These are phyloP conservation scores for Colletes latitarsis DNA, from an alignment of 1,140 invertebrate species.

Conservation along the genomic window DNA sequence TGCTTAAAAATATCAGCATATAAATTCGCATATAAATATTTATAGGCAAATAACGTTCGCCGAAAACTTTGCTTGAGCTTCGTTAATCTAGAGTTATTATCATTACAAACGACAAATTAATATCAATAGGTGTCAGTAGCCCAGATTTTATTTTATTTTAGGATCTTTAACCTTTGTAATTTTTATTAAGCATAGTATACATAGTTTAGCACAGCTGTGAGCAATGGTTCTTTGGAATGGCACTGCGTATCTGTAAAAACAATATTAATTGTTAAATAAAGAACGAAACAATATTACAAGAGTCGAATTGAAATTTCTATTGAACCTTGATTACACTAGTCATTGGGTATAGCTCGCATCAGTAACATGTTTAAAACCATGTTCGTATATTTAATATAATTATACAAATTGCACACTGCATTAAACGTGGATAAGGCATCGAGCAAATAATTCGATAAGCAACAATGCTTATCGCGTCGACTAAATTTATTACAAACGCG, in stretches of 20 bases:
- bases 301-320: no score
- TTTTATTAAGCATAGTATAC: conserved; percentile 48
- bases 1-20: conserved; percentile 16
- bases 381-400: not conserved
- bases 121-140: conserved; percentile 39
- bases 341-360: not conserved
- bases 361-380: conserved; percentile 4
- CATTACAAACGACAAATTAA: conserved; percentile 30
- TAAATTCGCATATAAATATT: conserved; percentile 31
- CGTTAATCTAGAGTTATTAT: conserved; percentile 23
- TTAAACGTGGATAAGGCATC: not conserved
- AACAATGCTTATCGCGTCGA: not conserved
- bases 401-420: not conserved
- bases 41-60: conserved; percentile 12
- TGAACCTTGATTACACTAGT: conserved; percentile 6
- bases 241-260: conserved; percentile 74
- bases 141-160: conserved; percentile 32
- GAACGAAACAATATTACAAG: not conserved
- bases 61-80: conserved; percentile 35
- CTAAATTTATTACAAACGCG: not conserved
- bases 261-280: conserved; percentile 13
- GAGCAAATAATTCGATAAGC: not conserved
- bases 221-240: conserved; percentile 76
- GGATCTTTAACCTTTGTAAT: conserved; percentile 34
- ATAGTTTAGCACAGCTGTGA: conserved; percentile 74